Evolutionary conservation across 2,113 vertebrate genomes (phyloP), one percentile per base, ranked within the genome.

Genomic region (Etheostoma cragini): DNA sequence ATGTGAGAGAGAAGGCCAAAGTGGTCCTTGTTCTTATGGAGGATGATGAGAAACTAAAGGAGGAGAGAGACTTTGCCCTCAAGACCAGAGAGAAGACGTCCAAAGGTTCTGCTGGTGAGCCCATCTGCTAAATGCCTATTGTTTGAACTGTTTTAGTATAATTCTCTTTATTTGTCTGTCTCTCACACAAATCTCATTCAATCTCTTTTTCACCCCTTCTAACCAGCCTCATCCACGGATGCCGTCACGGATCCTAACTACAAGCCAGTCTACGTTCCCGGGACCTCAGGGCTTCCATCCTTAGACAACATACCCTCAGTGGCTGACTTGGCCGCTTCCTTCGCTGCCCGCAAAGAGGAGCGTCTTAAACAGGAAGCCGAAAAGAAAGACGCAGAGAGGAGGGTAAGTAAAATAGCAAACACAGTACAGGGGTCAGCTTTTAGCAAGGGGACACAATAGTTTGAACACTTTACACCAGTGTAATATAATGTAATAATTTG

Each of bases 31-130:
- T 96, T 35, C 92, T 98, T 53, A 95, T 97, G 82, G 96, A 96
- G 8, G 97, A 98, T 0, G 97, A 97, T 35, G 96, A 96, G 10
- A 96, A 97, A 78, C 94, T 97, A 10, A 96, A 96, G 68, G 96
- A 96, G 47, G 97, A 98, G 86, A 91, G 97, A 19, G 95, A 95
- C 7, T 96, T 96, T 13, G 96, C 97, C 0, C 85, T 97, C 50
- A 98, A 97, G 88, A 97, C 97, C 62, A 97, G 97, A 94, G 96
- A 97, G 90, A 98, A 98, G 87, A 94, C 97, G 5, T 95, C 96
- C 1, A 96, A 97, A 92, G 83, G 94, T 0, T 81, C 95, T 54
- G 95, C 92, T 0, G 95, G 97, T 97, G 78, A 94, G 91, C 0
- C 7, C 8, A 12, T 75, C 35, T 38, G 21, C 24, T 53, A 11